These are phyloP conservation scores for Bombus consobrinus DNA, from an alignment of 1,140 invertebrate genomes.

Conservation along the genomic window DNA sequence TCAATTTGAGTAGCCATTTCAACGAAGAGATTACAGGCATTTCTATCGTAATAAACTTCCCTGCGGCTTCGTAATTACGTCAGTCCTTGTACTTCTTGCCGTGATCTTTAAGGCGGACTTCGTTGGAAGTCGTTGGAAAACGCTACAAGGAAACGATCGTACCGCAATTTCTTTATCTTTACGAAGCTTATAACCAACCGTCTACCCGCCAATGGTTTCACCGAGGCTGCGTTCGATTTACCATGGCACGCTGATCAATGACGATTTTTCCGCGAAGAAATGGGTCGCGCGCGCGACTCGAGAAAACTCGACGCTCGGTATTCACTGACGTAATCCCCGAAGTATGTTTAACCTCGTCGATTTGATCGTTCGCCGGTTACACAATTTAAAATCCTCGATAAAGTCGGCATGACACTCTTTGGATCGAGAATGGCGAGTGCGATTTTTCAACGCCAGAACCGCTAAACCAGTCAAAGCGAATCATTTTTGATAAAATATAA, in stretches of 20 bases:
- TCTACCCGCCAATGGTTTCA: background rate
- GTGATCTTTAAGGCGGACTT: background rate
- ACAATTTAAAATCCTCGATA: background rate
- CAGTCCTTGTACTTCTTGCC: background rate
- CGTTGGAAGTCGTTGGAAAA: background rate
- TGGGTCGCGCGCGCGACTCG: conserved; percentile 39
- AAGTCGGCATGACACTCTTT: background rate
- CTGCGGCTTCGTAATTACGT: background rate
- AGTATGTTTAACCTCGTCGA: conserved; percentile 42
- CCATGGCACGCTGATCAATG: conserved; percentile 5
- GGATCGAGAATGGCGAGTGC: background rate
- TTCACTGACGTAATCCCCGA: conserved; percentile 53
- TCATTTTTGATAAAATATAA: no score
- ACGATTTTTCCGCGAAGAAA: conserved; percentile 13
- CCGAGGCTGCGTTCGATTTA: conserved; percentile 20
- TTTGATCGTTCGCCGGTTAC: conserved; percentile 49
- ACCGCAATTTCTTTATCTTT: conserved; percentile 9
- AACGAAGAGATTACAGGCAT: background rate
- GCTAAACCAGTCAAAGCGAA: no score
- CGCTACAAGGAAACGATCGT: background rate
- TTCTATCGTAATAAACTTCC: background rate
- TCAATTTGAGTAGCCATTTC: background rate
- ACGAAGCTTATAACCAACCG: conserved; percentile 1
- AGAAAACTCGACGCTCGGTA: conserved; percentile 47
- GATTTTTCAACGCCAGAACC: no score